Evolutionary conservation across 2,888 invertebrate genomes (phyloP).

Genomic region (Apamea crenata): DNA sequence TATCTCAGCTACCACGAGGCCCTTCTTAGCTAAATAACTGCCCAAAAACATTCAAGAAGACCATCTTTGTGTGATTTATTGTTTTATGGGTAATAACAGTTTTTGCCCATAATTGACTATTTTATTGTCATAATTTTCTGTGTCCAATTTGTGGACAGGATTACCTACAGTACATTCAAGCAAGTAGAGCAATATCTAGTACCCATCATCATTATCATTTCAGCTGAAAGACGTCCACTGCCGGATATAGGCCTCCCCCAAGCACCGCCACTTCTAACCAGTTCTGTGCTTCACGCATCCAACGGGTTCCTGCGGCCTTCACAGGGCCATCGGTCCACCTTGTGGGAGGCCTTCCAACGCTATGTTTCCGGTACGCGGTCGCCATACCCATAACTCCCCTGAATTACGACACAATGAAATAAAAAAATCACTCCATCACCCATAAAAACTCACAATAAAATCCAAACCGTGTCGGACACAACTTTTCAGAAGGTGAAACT

Average conservation of each 20-base stretch:
- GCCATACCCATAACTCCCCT: not conserved
- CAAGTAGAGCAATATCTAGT: not conserved
- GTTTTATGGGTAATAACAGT: not conserved
- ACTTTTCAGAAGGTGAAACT: conserved; percentile 63
- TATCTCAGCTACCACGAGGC: not conserved
- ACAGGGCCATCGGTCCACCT: not conserved
- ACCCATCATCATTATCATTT: not conserved
- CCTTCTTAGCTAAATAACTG: not conserved
- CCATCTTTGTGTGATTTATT: conserved; percentile 9
- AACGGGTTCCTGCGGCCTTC: not conserved
- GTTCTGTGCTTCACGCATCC: not conserved
- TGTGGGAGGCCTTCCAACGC: not conserved
- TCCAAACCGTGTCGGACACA: conserved; percentile 44
- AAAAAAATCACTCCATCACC: conserved; percentile 13
- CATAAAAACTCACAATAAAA: conserved; percentile 49
- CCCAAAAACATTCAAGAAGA: not conserved
- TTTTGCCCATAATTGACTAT: not conserved
- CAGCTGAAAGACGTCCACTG: not conserved
- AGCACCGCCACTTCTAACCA: not conserved
- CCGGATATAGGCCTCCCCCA: not conserved
- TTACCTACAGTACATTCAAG: not conserved
- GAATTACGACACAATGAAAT: not conserved
- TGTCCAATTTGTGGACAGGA: not conserved
- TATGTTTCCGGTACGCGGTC: not conserved
- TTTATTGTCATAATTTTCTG: not conserved